Percentiles rank a stretch among this genome's conserved stretches.
phyloP scores from a whole-genome alignment of 2,113 vertebrate genomes.

The Dascyllus trimaculatus region DNA sequence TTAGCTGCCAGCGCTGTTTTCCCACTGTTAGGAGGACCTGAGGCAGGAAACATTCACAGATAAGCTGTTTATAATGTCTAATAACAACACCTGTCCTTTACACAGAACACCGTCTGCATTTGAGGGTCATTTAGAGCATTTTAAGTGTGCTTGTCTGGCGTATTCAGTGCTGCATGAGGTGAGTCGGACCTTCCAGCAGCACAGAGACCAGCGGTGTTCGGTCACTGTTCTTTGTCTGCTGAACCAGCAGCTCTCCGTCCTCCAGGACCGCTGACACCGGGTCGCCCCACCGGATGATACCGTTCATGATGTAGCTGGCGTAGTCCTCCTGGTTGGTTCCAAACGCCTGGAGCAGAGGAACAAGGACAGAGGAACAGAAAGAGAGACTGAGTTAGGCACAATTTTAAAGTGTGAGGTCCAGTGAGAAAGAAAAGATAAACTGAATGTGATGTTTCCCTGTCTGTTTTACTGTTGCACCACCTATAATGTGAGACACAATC shows the following conservation, averaged over 20 bases:
- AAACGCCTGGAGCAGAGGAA: slow-evolving; percentile 87
- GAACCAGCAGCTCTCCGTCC: slow-evolving; percentile 94
- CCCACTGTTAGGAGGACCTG: slow-evolving; percentile 95
- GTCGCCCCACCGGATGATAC: slow-evolving; percentile 96
- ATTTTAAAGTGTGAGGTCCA: no score
- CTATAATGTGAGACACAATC: no score
- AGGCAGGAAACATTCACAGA: background rate
- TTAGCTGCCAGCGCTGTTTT: slow-evolving; percentile 96
- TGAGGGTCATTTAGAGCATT: background rate
- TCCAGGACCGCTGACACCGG: slow-evolving; percentile 91
- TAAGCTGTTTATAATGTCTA: background rate
- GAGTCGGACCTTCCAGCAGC: slow-evolving; percentile 90
- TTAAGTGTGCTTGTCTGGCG: background rate
- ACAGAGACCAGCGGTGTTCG: slow-evolving; percentile 96
- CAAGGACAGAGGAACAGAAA: background rate
- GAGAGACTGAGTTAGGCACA: background rate
- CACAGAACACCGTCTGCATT: no score
- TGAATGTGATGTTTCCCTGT: background rate
- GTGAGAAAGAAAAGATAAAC: no score
- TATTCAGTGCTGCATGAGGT: background rate
- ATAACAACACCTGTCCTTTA: no score
- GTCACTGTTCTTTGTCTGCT: slow-evolving; percentile 97
- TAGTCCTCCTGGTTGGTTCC: slow-evolving; percentile 98
- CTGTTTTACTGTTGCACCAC: background rate
- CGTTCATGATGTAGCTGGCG: slow-evolving; percentile 97